Base-by-base conservation (phyloP, 2,888 invertebrate species). In the Mythimna impura region DNA sequence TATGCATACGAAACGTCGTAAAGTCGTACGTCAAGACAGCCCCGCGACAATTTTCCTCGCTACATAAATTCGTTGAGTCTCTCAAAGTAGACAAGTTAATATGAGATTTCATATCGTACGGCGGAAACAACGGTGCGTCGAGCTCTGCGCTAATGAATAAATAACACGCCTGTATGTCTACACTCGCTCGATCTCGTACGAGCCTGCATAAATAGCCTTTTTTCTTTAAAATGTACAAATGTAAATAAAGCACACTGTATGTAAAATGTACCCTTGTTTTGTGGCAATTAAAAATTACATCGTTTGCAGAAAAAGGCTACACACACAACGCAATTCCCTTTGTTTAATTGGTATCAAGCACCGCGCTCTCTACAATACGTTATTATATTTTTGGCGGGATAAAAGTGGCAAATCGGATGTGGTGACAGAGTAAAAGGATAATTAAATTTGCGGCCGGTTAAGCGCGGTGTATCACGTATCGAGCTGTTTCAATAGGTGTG, bases 81-180 rank as follows among this genome's bases (percentile, higher is more conserved):
- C 85, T 85, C 88, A 90, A 92, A 91, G 93, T 89, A 91, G 92
- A 93, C 91, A 93, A 91, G 92, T 91, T 93, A 92, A 93, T 93
- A 93, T 90, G 92, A 92, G 91, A 92, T 92, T 92, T 92, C 91
- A 92, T 90, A 90, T 91, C 88, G 87, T 86, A 86, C 83, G 73
- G 81, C 84, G 87, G 87, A 89, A 90, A 90, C 87, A 87, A 83
- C 86, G 85, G 74, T 80, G 80, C 87, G 84, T 85, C 76, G 79
- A 74, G 86, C 87, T 88, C 88, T 70, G 81, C 66, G 84, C 82
- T 91, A 89, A 91, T 91, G 91, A 91, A 91, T 91, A 91, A 91
- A 90, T 91, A 91, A 91, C 86, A 88, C 64, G 81, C 80, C 76
- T 84, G 86, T 86, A 86, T 82, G 87, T 88, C 85, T 89, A 84